Base-by-base conservation (phyloP, 2,797 vertebrate species). In the Propithecus perrieri region DNA sequence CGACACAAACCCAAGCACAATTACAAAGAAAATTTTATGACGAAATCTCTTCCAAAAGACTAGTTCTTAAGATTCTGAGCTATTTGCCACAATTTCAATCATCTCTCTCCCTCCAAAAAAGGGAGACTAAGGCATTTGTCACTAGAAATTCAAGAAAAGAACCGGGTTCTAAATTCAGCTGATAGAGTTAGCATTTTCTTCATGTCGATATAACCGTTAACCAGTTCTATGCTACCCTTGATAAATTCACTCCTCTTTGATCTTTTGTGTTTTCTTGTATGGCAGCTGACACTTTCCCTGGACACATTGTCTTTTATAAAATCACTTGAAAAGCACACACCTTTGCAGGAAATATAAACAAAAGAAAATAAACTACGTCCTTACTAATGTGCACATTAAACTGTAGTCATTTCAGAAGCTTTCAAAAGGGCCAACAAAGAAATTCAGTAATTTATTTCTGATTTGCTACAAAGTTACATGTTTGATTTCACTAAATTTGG, bases 401-500 rank as follows among this genome's bases (percentile, higher is more conserved):
- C 67, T 96, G 9, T 75, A 69, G 4, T 92, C 63, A 80, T 93
- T 93, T 89, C 63, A 85, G 26, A 63, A 90, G 28, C 15, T 84
- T 92, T 86, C 71, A 78, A 50, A 94, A 86, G 15, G 93, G 43
- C 71, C 43, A 78, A 63, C 18, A 83, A 86, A 94, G 61, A 97
- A 93, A 57, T 93, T 74, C 41, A 59, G 12, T 65, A 61, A 85
- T 76, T 53, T 78, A 79, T 85, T 97, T 86, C 71, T 88, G 14
- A 85, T 87, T 95, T 91, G 28, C 71, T 89, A 41, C 9, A 48
- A 74, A 76, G 33, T 72, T 89, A 57, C 41, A 43, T 76, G 85
- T 94, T 95, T 89, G 28, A 78, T 94, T 94, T 93, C 43, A 86
- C 28, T 90, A 65, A 85, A 91, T 89, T 88, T 86, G 20, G 22